Evolutionary conservation across 1,140 invertebrate species (phyloP), one percentile per base, ranked within the genome.

Genomic region (Diprion similis): DNA sequence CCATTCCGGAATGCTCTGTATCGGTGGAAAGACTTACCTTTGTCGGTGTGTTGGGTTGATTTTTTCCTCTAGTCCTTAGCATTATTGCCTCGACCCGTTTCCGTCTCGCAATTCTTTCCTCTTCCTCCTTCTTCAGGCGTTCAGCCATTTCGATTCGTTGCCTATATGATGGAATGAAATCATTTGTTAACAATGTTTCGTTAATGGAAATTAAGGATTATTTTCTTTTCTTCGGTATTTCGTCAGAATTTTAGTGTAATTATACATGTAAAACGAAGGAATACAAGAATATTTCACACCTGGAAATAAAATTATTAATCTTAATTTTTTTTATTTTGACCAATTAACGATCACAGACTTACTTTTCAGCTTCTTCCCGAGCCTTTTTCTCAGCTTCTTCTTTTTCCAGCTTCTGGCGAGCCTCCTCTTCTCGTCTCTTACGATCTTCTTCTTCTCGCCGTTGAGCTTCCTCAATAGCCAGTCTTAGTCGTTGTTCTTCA

Each of bases 51-150:
- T 88, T 89, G n/a, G 86, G 80, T 77, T 90, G 87, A 79, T 89
- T 90, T 76, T 90, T 92, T 71, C 91, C 92, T 75, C 94, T 89
- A 67, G 95, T 96, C 79, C 95, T 89, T 51, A 91, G 89, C 95
- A 96, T 96, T 76, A 96, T 96, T 66, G 94, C 94, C 85, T 95
- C 94, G 3, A 96, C 94, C 70, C 94, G 89, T 83, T 93, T 94
- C 68, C 94, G 91, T 78, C 94, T 89, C 66, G 91, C 92, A 79
- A 94, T 91, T 77, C 95, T 87, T 80, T 95, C 94, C 82, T 94
- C 94, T 80, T 95, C 95, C 85, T 96, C 94, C 76, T 92, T 92
- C 79, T 93, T 92, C 47, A 95, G 86, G 75, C 92, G 90, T 80
- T 94, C 92, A 75, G 93, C 93, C 78, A 93, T 92, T 85, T 95